Base-by-base conservation (phyloP, 2,888 invertebrate species). In the Drosophila recens region DNA sequence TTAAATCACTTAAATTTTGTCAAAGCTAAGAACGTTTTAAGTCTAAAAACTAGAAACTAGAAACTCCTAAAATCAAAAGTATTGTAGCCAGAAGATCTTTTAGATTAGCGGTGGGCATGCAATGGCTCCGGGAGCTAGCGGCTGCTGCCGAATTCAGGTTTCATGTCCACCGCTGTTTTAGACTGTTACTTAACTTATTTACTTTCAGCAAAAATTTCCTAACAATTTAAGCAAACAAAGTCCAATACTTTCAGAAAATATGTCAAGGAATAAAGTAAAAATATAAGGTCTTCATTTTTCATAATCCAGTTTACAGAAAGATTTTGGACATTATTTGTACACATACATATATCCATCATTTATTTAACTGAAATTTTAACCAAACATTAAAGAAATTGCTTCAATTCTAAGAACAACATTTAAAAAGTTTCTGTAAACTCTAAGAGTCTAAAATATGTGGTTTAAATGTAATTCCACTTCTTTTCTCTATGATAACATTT, bases 401-500 rank as follows among this genome's bases (percentile, higher is more conserved):
- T 10, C 10, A 0, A 33, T 13, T 36, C 36, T 6, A 13, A 13
- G 5, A 36, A 13, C 4, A 13, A 13, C 13, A 36, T 36, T 36
- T 5, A 36, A 36, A 5, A 13, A 1, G 13, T 2, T 13, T 36
- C 36, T 40, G n/a, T 3, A 3, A 17, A 40, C 9, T 40, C 15
- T 40, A 0, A 2, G 8, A 40, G 15, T 15, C 9, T 1, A 6
- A 33, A 13, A 13, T 34, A 10, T 52, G n/a, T 0, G 8, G 13
- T 5, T n/a, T 36, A 10, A 23, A 1, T 23, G 20, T 23, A 4
- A 52, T 2, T 38, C 23, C 11, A 11, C 10, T 10, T 38, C 38
- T 23, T 20, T 36, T 34, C 4, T 36, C 36, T 27, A 45, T n/a
- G 45, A 8, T 8, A 45, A n/a, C 27, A 45, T 51, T 51, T 51